Evolutionary conservation across 2,113 vertebrate genomes (phyloP).

Genomic region (Menidia beryllina): DNA sequence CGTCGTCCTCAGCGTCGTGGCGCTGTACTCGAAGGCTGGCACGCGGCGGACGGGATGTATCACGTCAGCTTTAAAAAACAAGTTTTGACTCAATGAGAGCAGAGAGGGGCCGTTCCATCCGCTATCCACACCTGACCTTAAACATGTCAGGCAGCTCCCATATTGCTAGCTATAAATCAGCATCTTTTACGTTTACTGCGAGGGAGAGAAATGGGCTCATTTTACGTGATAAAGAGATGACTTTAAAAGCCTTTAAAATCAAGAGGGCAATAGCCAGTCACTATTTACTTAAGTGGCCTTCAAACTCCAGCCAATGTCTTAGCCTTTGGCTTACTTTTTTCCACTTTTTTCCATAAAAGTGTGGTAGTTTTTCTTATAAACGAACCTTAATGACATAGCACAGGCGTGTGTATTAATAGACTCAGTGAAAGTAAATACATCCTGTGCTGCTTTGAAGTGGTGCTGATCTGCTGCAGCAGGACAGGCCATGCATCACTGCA

Average conservation of each 20-base stretch:
- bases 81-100: not conserved
- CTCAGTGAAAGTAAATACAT: conserved; percentile 14
- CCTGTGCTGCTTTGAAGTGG: conserved; percentile 31
- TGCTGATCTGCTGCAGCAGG: conserved; percentile 8
- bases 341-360: not conserved
- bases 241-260: conserved; percentile 2
- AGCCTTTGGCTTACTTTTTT: not conserved
- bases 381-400: not conserved
- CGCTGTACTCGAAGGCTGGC: not conserved
- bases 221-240: conserved; percentile 1
- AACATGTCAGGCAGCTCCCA: conserved; percentile 36
- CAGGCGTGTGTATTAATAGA: not conserved
- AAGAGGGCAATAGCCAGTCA: no score
- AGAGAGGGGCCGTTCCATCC: not conserved
- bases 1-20: not conserved
- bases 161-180: conserved; percentile 37
- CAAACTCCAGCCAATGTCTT: no score
- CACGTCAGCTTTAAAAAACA: not conserved
- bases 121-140: not conserved
- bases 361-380: not conserved
- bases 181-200: conserved; percentile 31
- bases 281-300: no score
- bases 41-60: no score
- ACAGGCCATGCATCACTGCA: conserved; percentile 10
- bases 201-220: conserved; percentile 18